phyloP scores from a whole-genome alignment of 2,113 vertebrate genomes.

The Amblyopsis rosae region DNA sequence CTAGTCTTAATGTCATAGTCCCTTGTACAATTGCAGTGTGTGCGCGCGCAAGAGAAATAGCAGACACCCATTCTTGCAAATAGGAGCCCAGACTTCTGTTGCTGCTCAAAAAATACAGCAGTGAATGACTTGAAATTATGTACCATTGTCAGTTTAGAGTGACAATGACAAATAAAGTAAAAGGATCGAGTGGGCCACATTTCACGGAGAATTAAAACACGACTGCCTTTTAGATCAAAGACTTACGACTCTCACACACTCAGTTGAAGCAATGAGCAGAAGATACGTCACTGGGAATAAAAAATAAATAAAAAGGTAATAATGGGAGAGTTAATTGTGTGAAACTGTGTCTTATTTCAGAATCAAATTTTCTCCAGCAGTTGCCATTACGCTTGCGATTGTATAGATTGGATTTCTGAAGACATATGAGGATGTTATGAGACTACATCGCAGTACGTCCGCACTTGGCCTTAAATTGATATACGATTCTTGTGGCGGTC shows the following conservation, averaged over 20 bases:
- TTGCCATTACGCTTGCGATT: not conserved
- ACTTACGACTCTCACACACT: constrained; percentile 7
- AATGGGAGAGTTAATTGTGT: not conserved
- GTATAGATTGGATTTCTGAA: not conserved
- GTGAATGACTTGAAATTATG: not conserved
- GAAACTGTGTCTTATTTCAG: not conserved
- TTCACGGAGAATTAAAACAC: not conserved
- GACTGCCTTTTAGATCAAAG: not conserved
- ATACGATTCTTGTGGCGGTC: not conserved
- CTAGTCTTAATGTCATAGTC: not conserved
- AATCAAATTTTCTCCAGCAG: not conserved
- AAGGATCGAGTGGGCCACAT: not conserved
- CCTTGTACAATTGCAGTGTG: not conserved
- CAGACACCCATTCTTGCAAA: too few relatives aligned
- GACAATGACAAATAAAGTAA: not conserved
- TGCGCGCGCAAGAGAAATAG: not conserved
- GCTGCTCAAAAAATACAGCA: not conserved
- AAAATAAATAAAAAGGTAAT: not conserved
- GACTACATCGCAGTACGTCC: not conserved
- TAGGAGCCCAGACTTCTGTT: not conserved
- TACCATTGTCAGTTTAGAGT: not conserved
- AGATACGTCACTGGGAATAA: not conserved
- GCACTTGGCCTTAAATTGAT: constrained; percentile 2
- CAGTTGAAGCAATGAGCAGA: constrained; percentile 12
- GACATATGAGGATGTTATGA: not conserved